Conservation (phyloP, 2,888 invertebrate species). For the Psylliodes chrysocephalus region DNA sequence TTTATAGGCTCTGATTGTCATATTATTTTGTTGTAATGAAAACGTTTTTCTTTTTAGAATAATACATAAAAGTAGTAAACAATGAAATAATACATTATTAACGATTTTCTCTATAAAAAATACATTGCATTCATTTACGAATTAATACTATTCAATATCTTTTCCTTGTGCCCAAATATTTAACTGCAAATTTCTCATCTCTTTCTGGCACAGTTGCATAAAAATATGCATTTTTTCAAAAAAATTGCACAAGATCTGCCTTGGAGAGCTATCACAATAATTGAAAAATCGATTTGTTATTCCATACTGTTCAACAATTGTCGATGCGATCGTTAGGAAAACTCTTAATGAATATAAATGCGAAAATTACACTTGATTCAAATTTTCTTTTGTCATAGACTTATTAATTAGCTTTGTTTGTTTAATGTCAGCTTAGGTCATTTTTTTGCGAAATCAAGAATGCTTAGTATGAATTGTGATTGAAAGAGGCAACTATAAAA, state of each 20-base stretch:
- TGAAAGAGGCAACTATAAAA: too few species aligned
- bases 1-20: too few species aligned
- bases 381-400: slow-evolving; percentile 19
- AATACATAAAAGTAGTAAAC: too few species aligned
- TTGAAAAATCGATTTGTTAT: slow-evolving; percentile 2
- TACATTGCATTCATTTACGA: too few species aligned
- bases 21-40: too few species aligned
- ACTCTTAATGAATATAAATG: slow-evolving; percentile 32
- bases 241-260: slow-evolving; percentile 1
- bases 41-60: too few species aligned
- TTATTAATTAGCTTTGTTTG: slow-evolving; percentile 4
- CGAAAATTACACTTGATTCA: slow-evolving; percentile 33
- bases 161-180: neutral
- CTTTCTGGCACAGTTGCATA: slow-evolving; percentile 2
- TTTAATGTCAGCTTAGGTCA: slow-evolving; percentile 8
- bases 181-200: neutral
- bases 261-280: neutral
- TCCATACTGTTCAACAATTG: neutral
- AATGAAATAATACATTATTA: too few species aligned
- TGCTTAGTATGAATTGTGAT: neutral
- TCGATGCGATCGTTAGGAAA: slow-evolving; percentile 11
- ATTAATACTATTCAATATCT: too few species aligned
- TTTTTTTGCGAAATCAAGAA: slow-evolving; percentile 9
- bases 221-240: neutral
- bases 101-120: too few species aligned